These are phyloP conservation scores for Neomorphus geoffroyi DNA, from an alignment of 2,797 vertebrate species.

Conservation along the genomic window DNA sequence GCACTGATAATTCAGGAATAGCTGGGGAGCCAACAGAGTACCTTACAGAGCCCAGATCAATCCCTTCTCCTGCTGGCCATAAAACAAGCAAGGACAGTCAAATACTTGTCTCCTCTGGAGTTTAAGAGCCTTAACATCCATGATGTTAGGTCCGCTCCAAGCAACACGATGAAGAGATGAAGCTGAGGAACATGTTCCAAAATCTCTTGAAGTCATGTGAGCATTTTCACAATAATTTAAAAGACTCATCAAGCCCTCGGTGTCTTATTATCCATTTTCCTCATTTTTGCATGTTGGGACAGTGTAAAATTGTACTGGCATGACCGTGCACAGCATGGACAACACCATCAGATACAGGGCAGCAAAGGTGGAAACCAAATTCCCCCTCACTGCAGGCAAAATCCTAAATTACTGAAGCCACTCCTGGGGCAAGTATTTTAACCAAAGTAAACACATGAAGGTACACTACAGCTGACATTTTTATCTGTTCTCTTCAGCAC, in stretches of 20 bases:
- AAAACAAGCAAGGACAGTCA: not conserved
- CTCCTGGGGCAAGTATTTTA: not conserved
- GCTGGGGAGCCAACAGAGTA: not conserved
- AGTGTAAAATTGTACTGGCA: not conserved
- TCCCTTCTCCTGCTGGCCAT: not conserved
- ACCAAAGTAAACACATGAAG: not conserved
- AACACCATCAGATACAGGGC: not conserved
- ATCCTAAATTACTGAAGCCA: not conserved
- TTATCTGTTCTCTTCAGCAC: not conserved
- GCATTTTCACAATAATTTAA: not conserved
- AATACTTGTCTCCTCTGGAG: not conserved
- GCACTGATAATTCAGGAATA: not conserved
- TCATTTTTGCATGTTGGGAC: not conserved
- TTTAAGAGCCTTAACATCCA: not conserved
- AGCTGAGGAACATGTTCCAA: not conserved
- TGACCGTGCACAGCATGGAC: not conserved
- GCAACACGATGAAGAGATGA: not conserved
- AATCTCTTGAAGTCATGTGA: not conserved
- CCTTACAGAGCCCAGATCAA: not conserved
- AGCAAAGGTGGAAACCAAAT: not conserved
- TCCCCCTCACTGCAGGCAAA: accelerated
- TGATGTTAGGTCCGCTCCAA: not conserved
- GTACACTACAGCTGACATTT: not conserved
- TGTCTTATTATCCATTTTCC: not conserved
- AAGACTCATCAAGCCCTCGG: not conserved